phyloP scores from a whole-genome alignment of 2,888 invertebrate genomes.

The Diachrysia chrysitis region DNA sequence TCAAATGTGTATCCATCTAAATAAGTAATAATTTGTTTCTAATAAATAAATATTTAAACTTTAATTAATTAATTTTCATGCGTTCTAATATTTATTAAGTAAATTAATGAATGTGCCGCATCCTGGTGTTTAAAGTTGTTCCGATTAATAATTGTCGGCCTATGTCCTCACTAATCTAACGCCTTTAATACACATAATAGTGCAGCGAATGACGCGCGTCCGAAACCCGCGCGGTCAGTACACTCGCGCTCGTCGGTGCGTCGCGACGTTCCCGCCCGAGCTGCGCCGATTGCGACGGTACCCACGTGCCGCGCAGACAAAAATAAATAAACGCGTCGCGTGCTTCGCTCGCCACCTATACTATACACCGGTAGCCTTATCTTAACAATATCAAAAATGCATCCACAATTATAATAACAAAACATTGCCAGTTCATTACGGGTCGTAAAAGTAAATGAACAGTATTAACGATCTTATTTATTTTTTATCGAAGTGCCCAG shows the following conservation, averaged over 20 bases:
- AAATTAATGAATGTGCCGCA: conserved; percentile 1
- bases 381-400: conserved; percentile 31
- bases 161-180: conserved; percentile 80
- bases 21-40: too few relatives aligned
- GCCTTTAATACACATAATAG: conserved; percentile 74
- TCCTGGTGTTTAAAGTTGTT: conserved; percentile 15
- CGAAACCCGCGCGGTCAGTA: conserved; percentile 84
- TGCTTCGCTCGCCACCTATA: conserved; percentile 35
- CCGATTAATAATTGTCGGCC: conserved; percentile 28
- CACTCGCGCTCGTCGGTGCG: conserved; percentile 83
- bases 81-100: too few relatives aligned
- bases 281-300: conserved; percentile 65
- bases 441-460: conserved; percentile 6
- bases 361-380: conserved; percentile 50
- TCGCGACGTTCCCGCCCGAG: conserved; percentile 71
- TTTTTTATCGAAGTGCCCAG: conserved; percentile 35
- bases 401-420: conserved; percentile 29
- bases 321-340: conserved; percentile 73
- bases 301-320: conserved; percentile 73
- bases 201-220: conserved; percentile 76
- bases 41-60: too few relatives aligned
- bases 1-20: too few relatives aligned
- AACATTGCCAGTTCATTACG: conserved; percentile 21
- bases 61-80: too few relatives aligned
- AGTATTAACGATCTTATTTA: not conserved